Evolutionary conservation across 2,797 vertebrate species (phyloP).

Genomic region (Toxotes lorentzi): DNA sequence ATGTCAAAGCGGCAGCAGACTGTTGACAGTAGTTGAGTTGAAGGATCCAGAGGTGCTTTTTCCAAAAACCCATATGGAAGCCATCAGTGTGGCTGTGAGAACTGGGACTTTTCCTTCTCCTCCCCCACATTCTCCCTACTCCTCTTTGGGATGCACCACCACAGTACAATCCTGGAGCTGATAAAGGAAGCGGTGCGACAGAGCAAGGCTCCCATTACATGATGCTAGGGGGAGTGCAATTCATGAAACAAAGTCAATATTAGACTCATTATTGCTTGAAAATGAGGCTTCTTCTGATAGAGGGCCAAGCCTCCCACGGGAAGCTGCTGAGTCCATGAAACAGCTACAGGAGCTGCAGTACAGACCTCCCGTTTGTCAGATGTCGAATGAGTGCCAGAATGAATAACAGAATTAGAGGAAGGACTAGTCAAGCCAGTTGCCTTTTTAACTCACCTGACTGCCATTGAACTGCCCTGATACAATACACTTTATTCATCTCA

Average conservation of each 20-base stretch:
- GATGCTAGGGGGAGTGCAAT: slow-evolving; percentile 53
- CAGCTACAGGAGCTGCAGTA: slow-evolving; percentile 38
- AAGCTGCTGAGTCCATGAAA: slow-evolving; percentile 53
- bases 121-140: slow-evolving; percentile 74
- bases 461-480: background rate
- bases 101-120: slow-evolving; percentile 77
- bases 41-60: slow-evolving; percentile 71
- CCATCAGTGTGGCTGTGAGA: slow-evolving; percentile 82
- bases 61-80: slow-evolving; percentile 81
- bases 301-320: slow-evolving; percentile 51
- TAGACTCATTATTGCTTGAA: slow-evolving; percentile 59
- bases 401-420: slow-evolving; percentile 30
- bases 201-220: slow-evolving; percentile 65
- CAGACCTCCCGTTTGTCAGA: slow-evolving; percentile 47
- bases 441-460: background rate
- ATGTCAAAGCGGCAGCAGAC: slow-evolving; percentile 67
- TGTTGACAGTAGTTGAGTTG: slow-evolving; percentile 70
- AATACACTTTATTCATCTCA: background rate
- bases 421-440: background rate
- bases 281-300: slow-evolving; percentile 49
- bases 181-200: slow-evolving; percentile 66
- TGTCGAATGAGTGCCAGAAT: slow-evolving; percentile 26
- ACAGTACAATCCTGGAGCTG: slow-evolving; percentile 69
- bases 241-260: slow-evolving; percentile 71
- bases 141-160: slow-evolving; percentile 72